These are phyloP conservation scores for Nerophis lumbriciformis DNA, from an alignment of 2,113 vertebrate genomes.

Conservation along the genomic window DNA sequence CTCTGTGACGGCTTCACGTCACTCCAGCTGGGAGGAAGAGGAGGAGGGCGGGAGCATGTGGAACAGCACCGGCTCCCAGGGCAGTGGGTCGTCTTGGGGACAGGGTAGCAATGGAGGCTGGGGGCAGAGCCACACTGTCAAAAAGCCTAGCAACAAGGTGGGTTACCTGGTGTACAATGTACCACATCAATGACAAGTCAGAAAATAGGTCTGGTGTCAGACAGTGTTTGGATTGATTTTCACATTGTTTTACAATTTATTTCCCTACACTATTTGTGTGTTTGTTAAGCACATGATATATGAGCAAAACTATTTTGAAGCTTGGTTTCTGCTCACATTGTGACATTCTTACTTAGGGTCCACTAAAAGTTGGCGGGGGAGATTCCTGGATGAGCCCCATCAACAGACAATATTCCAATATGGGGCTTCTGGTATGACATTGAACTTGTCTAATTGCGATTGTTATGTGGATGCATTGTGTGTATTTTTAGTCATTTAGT, in stretches of 20 bases:
- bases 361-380: slow-evolving; percentile 82
- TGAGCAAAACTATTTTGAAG: no score
- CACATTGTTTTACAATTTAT: no score
- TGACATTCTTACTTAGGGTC: slow-evolving; percentile 69
- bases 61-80: slow-evolving; percentile 94
- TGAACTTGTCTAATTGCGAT: background rate
- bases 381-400: slow-evolving; percentile 96
- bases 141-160: slow-evolving; percentile 92
- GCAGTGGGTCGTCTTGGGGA: slow-evolving; percentile 88
- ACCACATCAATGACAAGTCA: background rate
- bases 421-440: slow-evolving; percentile 88
- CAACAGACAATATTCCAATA: slow-evolving; percentile 95
- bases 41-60: slow-evolving; percentile 87
- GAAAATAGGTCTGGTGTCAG: no score
- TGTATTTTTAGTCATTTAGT: no score
- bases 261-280: background rate
- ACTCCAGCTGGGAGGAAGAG: slow-evolving; percentile 98
- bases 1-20: slow-evolving; percentile 85
- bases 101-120: slow-evolving; percentile 76
- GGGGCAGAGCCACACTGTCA: slow-evolving; percentile 85
- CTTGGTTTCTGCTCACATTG: background rate
- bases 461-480: no score
- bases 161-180: slow-evolving; percentile 1
- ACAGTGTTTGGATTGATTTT: background rate
- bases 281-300: background rate